A percentile compares a stretch with the other conserved stretches of the same genome.
Evolutionary conservation across 2,113 vertebrate species (phyloP).

Genomic region (Rhodinocichla rosea): DNA sequence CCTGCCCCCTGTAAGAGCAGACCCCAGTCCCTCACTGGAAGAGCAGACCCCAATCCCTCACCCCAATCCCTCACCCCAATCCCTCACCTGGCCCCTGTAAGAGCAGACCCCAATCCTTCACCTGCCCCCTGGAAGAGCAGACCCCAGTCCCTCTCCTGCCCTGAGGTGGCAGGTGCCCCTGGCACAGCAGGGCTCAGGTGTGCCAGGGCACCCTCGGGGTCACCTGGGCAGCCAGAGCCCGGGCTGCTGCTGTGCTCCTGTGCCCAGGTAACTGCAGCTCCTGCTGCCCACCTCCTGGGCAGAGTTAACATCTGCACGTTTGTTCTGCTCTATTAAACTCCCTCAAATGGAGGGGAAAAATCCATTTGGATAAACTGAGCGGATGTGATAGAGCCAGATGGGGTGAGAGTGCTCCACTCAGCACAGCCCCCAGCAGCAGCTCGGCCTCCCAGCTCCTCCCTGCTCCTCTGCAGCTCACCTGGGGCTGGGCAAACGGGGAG

Average conservation of each 20-base stretch:
- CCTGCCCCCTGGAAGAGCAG: rapidly evolving
- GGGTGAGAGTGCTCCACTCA: rapidly evolving
- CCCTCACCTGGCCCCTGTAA: too few relatives aligned
- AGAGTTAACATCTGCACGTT: not conserved
- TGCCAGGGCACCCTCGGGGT: rapidly evolving
- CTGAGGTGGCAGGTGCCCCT: rapidly evolving
- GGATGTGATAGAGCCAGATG: rapidly evolving
- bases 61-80: too few relatives aligned
- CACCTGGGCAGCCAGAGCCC: rapidly evolving
- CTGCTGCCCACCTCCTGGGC: not conserved
- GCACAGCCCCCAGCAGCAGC: not conserved
- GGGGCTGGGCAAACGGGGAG: not conserved
- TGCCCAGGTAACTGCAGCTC: rapidly evolving
- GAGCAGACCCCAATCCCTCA: too few relatives aligned
- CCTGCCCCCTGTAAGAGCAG: too few relatives aligned
- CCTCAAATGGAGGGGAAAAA: not conserved
- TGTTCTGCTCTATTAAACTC: not conserved
- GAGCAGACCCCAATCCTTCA: too few relatives aligned
- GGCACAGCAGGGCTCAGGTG: not conserved
- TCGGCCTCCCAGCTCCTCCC: not conserved
- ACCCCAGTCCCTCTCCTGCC: rapidly evolving
- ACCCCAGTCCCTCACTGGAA: too few relatives aligned
- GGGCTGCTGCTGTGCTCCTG: not conserved
- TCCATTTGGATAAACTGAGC: rapidly evolving
- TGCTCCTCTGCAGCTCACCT: rapidly evolving